phyloP scores from a whole-genome alignment of 2,888 invertebrate species.

The Taphrorychus bicolor region DNA sequence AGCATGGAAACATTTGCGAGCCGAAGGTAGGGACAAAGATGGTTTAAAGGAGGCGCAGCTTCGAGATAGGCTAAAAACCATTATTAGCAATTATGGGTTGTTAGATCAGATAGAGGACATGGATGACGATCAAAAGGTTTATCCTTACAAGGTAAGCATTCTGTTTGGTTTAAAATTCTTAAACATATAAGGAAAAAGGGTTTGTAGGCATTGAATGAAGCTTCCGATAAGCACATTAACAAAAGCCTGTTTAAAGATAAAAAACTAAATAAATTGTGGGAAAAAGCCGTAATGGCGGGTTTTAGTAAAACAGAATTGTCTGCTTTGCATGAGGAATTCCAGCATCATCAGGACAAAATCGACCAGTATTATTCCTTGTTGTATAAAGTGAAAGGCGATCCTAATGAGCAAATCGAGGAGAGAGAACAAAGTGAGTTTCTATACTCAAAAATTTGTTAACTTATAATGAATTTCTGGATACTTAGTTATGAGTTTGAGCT shows the following conservation, averaged over 20 bases:
- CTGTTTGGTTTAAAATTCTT: no score
- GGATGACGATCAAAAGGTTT: constrained; percentile 65
- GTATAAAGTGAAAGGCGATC: constrained; percentile 69
- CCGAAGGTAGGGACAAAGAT: constrained; percentile 86
- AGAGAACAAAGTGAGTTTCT: constrained; percentile 62
- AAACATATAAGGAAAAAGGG: neutral
- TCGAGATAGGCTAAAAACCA: constrained; percentile 78
- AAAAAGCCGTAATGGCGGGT: constrained; percentile 87
- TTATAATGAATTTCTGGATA: no score
- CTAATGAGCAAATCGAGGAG: constrained; percentile 66
- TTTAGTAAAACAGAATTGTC: constrained; percentile 84
- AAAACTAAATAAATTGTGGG: constrained; percentile 88
- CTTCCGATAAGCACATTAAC: constrained; percentile 69
- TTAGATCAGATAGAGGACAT: constrained; percentile 80
- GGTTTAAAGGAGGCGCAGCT: constrained; percentile 83
- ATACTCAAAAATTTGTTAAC: no score
- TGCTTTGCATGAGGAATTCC: constrained; percentile 86
- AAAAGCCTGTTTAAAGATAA: constrained; percentile 88
- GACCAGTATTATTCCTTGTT: constrained; percentile 87
- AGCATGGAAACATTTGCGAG: constrained; percentile 79
- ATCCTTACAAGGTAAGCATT: constrained; percentile 60
- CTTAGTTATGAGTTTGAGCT: no score
- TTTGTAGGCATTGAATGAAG: constrained; percentile 55
- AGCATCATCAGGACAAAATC: constrained; percentile 91
- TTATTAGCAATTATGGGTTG: constrained; percentile 83